Base-by-base conservation (phyloP, 1,140 invertebrate genomes). In the Zaprionus davidi region DNA sequence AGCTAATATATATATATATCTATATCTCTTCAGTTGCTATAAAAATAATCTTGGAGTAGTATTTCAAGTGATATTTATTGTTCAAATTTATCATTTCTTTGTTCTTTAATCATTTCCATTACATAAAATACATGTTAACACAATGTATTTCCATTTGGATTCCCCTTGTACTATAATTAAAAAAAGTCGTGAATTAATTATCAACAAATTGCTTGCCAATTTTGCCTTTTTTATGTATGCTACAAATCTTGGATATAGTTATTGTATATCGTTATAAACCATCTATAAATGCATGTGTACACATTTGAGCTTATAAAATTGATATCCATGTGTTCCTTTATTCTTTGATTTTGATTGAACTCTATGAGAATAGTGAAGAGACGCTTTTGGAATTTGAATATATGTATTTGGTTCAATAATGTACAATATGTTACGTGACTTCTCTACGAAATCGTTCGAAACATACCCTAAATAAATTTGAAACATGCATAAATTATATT, bases 11-110 rank as follows among this genome's bases (percentile, higher is more conserved):
- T 26, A 5, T 5, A 26, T 26, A 20, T 20, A 20, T n/a, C 20
- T 5, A n/a, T 20, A 34, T 31, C 9, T 9, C 38, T 41, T 41
- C 15, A n/a, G 15, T 6, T 7, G 2, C 20, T 20, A n/a, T 6
- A n/a, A 6, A 41, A 41, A 3, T 2, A 31, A 41, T 41, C 15
- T n/a, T n/a, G 15, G 15, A 38, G 13, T 22, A 36, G 24, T 62
- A 44, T 68, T 77, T 74, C 44, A 77, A 58, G 17, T 74, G 53
- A 65, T 78, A 75, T 78, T 78, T 78, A 78, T 78, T 78, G 59
- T 74, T 69, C 38, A 58, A 55, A 74, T 78, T 64, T 55, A 64
- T 69, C 34, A 62, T 65, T 69, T 65, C 44, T 65, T 69, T 58
- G 31, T 68, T 69, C 44, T 38, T 77, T 38, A 57, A 70, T 31